Evolutionary conservation across 2,113 vertebrate genomes (phyloP).

Genomic region (Hemiscyllium ocellatum): DNA sequence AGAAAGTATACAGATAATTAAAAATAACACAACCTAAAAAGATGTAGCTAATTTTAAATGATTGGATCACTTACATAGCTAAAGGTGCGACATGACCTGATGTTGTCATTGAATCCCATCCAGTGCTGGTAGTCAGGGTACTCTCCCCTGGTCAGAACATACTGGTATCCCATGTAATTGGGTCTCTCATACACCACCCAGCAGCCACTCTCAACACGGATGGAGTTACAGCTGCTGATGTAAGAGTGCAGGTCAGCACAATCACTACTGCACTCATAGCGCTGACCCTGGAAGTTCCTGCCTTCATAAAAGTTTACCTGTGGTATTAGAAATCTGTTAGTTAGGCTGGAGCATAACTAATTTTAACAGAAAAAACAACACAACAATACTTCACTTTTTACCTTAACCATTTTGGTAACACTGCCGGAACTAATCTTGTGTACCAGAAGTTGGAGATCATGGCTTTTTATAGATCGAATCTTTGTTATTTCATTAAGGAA

Average conservation of each 20-base stretch:
- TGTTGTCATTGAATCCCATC: slow-evolving; percentile 42
- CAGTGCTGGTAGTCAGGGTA: slow-evolving; percentile 40
- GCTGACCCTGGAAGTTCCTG: slow-evolving; percentile 40
- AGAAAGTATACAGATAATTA: not conserved
- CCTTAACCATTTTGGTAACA: slow-evolving; percentile 27
- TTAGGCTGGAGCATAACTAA: not conserved
- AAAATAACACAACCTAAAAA: not conserved
- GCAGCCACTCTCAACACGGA: slow-evolving; percentile 40
- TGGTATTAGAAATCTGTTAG: not conserved
- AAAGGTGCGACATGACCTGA: slow-evolving; percentile 39
- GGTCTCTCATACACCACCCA: slow-evolving; percentile 59
- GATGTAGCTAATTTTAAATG: not conserved
- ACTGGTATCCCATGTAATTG: slow-evolving; percentile 43
- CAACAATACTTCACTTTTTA: not conserved
- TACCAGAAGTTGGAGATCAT: not conserved
- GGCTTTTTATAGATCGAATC: not conserved
- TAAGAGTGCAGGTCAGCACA: slow-evolving; percentile 39
- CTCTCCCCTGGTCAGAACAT: slow-evolving; percentile 40
- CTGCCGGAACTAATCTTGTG: not conserved
- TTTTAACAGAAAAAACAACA: not conserved
- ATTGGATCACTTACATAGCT: not conserved
- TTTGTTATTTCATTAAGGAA: slow-evolving; percentile 22
- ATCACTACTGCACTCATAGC: slow-evolving; percentile 41
- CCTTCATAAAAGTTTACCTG: slow-evolving; percentile 42
- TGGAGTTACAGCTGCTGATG: slow-evolving; percentile 41